Conservation (phyloP, 2,888 invertebrate genomes). For the Rutpela maculata region DNA sequence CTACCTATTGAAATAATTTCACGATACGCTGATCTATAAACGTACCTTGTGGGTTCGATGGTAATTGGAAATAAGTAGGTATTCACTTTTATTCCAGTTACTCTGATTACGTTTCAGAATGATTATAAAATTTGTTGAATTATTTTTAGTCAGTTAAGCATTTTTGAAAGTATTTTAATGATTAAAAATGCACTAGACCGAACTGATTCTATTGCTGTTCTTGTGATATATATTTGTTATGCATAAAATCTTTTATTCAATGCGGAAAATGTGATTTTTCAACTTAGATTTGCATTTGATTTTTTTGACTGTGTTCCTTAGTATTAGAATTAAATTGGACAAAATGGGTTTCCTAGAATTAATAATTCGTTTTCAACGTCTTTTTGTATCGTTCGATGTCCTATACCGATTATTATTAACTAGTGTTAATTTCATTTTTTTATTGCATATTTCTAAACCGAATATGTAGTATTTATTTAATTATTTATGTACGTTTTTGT, state of each 20-base stretch:
- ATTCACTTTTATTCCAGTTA: slow-evolving; percentile 37
- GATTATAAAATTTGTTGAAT: slow-evolving; percentile 24
- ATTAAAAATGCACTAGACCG: slow-evolving; percentile 49
- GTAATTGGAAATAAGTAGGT: slow-evolving; percentile 32
- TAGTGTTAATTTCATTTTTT: slow-evolving; percentile 25
- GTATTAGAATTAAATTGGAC: slow-evolving; percentile 46
- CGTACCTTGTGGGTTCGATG: slow-evolving; percentile 33
- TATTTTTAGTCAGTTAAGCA: slow-evolving; percentile 39
- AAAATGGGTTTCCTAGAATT: slow-evolving; percentile 46
- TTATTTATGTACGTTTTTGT: slow-evolving; percentile 57
- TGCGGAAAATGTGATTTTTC: slow-evolving; percentile 55
- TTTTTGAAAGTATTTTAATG: slow-evolving; percentile 49
- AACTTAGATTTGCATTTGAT: slow-evolving; percentile 56
- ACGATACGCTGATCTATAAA: slow-evolving; percentile 27
- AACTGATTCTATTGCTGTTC: slow-evolving; percentile 58
- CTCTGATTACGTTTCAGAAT: slow-evolving; percentile 27
- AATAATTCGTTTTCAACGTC: slow-evolving; percentile 30
- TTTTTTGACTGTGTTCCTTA: slow-evolving; percentile 53
- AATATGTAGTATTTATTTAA: slow-evolving; percentile 37
- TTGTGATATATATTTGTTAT: slow-evolving; percentile 58
- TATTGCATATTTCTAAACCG: slow-evolving; percentile 26
- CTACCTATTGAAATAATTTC: slow-evolving; percentile 22
- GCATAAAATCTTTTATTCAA: slow-evolving; percentile 52
- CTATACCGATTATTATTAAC: slow-evolving; percentile 30
- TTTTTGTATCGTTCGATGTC: slow-evolving; percentile 40